These are phyloP conservation scores for Aphrophora alni DNA, from an alignment of 2,888 invertebrate genomes.

Conservation along the genomic window DNA sequence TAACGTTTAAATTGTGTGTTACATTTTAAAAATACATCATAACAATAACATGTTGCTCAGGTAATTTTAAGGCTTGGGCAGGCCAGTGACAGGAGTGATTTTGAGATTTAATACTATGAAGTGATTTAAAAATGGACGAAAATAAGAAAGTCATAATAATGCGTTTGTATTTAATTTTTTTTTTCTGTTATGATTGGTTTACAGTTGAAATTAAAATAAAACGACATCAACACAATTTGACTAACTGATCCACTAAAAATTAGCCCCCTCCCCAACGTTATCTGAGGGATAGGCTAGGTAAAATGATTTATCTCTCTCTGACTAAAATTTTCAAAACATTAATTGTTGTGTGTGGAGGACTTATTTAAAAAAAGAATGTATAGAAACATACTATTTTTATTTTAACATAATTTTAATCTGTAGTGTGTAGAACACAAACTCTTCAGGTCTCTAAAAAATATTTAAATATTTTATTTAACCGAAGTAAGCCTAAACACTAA, in stretches of 20 bases:
- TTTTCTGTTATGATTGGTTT: too few relatives aligned
- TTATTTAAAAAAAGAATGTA: not conserved
- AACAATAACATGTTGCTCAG: not conserved
- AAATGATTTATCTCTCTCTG: slow-evolving; percentile 6
- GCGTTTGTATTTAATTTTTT: too few relatives aligned
- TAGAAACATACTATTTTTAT: too few relatives aligned
- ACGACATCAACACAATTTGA: too few relatives aligned
- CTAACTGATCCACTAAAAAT: not conserved
- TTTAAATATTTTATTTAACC: too few relatives aligned
- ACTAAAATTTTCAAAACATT: not conserved
- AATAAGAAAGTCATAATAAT: too few relatives aligned
- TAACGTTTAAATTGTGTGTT: not conserved
- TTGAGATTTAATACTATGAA: not conserved
- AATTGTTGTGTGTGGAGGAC: not conserved
- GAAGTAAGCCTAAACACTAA: too few relatives aligned
- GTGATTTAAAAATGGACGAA: not conserved
- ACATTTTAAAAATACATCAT: not conserved
- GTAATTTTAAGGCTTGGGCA: not conserved
- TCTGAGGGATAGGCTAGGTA: not conserved
- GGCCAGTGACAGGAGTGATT: slow-evolving; percentile 16
- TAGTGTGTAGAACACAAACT: too few relatives aligned
- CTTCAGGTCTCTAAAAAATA: too few relatives aligned
- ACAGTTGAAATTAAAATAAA: too few relatives aligned
- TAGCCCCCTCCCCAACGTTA: too few relatives aligned
- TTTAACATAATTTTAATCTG: too few relatives aligned